phyloP scores from a whole-genome alignment of 1,140 invertebrate species.

The Antheraea mylitta region DNA sequence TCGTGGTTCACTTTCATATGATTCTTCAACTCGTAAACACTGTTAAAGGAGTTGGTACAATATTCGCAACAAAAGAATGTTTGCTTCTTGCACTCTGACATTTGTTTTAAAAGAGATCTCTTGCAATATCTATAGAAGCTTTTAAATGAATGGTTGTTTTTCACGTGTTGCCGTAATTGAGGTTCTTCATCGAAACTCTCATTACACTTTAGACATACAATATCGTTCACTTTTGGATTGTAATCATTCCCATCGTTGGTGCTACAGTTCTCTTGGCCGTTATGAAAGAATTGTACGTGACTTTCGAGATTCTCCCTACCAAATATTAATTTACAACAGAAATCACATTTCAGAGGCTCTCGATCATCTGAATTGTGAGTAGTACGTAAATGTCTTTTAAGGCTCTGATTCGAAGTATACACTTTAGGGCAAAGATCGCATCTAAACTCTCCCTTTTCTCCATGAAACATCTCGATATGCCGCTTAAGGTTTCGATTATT shows the following conservation, averaged over 20 bases:
- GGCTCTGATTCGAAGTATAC: constrained; percentile 56
- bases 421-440: constrained; percentile 55
- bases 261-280: constrained; percentile 14
- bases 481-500: constrained; percentile 49
- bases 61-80: constrained; percentile 45
- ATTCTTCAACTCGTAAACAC: constrained; percentile 45
- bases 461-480: constrained; percentile 50
- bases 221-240: constrained; percentile 4
- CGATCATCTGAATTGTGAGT: constrained; percentile 28
- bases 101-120: constrained; percentile 35
- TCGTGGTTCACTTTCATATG: constrained; percentile 50
- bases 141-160: constrained; percentile 49
- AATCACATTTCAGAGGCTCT: constrained; percentile 29
- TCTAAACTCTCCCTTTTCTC: constrained; percentile 40
- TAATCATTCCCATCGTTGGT: constrained; percentile 13
- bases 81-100: constrained; percentile 11
- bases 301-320: constrained; percentile 35
- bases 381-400: constrained; percentile 39
- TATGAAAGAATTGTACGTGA: constrained; percentile 30
- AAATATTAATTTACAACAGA: constrained; percentile 30
- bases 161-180: constrained; percentile 47
- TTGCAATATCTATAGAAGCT: constrained; percentile 59
- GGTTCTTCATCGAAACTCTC: constrained; percentile 36
- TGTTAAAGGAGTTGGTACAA: constrained; percentile 35
- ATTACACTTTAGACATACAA: constrained; percentile 39